A percentile compares a stretch with the other conserved stretches of the same genome.
phyloP scores from a whole-genome alignment of 1,140 invertebrate species.

The Melanaphis sacchari region DNA sequence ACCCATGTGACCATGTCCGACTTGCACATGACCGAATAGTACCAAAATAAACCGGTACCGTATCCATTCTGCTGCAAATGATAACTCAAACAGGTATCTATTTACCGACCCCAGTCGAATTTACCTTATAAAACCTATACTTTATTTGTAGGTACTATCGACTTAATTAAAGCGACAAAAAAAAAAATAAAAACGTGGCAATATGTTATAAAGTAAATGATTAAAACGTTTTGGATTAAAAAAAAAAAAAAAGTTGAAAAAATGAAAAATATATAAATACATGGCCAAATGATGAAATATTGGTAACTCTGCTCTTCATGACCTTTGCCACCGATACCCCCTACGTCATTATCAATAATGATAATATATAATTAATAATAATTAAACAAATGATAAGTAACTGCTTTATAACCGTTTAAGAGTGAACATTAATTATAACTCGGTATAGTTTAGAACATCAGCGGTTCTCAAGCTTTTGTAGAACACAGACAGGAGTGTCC shows the following conservation, averaged over 20 bases:
- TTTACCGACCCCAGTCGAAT: background rate
- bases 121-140: background rate
- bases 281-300: background rate
- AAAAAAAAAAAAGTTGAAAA: background rate
- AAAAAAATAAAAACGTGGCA: background rate
- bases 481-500: too few relatives aligned
- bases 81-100: background rate
- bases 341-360: background rate
- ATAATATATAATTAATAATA: background rate
- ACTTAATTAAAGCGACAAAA: background rate
- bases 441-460: background rate
- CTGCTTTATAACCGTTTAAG: background rate
- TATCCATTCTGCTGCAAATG: background rate
- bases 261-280: background rate
- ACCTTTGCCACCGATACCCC: background rate
- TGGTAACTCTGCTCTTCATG: background rate
- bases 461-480: too few relatives aligned
- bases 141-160: background rate
- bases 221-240: background rate
- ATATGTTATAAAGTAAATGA: background rate
- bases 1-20: background rate
- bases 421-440: background rate
- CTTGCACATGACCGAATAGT: background rate
- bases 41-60: background rate
- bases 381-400: background rate